These are phyloP conservation scores for Tricholaema leucomelas DNA, from an alignment of 2,113 vertebrate genomes.

Conservation along the genomic window DNA sequence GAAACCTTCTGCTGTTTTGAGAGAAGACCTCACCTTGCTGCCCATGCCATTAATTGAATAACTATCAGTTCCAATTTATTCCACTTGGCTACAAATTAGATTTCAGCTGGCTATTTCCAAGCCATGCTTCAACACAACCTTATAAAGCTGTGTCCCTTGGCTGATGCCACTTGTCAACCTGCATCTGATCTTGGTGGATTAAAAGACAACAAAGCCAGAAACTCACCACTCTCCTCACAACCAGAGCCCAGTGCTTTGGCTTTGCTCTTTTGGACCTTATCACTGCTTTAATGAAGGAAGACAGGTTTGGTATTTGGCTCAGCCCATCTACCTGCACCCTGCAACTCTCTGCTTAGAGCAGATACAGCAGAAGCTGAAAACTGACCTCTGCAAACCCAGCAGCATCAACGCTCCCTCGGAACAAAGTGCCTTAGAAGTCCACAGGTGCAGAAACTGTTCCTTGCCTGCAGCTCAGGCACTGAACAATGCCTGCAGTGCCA, in stretches of 20 bases:
- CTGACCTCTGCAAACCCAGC: background rate
- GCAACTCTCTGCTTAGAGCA: background rate
- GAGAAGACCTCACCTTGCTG: conserved; percentile 32
- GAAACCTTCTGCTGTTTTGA: conserved; percentile 41
- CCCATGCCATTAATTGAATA: conserved; percentile 58
- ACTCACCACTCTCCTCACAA: background rate
- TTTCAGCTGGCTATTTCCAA: conserved; percentile 54
- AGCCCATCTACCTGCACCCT: background rate
- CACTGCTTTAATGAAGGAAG: background rate
- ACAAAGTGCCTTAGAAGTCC: background rate
- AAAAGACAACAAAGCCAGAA: conserved; percentile 43
- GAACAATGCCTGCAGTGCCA: background rate
- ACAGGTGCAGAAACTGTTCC: background rate
- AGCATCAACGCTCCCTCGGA: background rate
- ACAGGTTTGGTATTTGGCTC: background rate
- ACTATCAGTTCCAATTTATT: conserved; percentile 62
- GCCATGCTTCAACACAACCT: conserved; percentile 33
- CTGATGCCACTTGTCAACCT: conserved; percentile 52
- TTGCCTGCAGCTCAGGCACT: background rate
- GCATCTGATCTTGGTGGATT: conserved; percentile 47
- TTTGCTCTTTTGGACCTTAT: background rate
- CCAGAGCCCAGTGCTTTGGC: background rate
- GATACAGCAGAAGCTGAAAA: background rate
- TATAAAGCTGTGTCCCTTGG: conserved; percentile 40
- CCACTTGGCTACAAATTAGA: conserved; percentile 67